These are phyloP conservation scores for Meiosimyza platycephala DNA, from an alignment of 2,888 invertebrate genomes.

Conservation along the genomic window DNA sequence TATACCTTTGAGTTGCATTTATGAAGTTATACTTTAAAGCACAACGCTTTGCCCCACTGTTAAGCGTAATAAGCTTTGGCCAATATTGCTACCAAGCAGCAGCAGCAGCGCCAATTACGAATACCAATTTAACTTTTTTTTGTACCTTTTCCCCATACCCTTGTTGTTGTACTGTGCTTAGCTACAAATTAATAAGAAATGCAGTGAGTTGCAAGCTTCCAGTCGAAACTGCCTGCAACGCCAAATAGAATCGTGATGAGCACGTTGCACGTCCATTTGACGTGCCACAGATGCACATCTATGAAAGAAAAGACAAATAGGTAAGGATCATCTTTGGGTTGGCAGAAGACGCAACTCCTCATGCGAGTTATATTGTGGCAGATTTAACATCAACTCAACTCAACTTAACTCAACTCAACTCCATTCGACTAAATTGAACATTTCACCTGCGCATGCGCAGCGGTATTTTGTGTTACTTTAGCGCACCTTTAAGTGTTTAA, in stretches of 20 bases:
- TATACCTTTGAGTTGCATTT: too few species aligned
- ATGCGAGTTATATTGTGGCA: slow-evolving; percentile 40
- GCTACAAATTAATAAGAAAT: slow-evolving; percentile 24
- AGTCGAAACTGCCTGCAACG: not conserved
- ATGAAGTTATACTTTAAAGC: too few species aligned
- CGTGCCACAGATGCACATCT: slow-evolving; percentile 39
- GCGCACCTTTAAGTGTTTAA: too few species aligned
- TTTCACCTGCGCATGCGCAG: slow-evolving; percentile 59
- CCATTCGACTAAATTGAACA: not conserved
- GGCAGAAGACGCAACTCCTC: slow-evolving; percentile 32
- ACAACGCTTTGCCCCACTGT: not conserved
- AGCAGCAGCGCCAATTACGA: slow-evolving; percentile 16
- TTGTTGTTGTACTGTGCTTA: slow-evolving; percentile 10
- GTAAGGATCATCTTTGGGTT: slow-evolving; percentile 32
- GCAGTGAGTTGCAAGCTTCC: not conserved
- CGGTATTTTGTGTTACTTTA: slow-evolving; percentile 47
- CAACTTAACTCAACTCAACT: slow-evolving; percentile 12
- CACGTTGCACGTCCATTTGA: slow-evolving; percentile 37
- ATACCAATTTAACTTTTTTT: slow-evolving; percentile 11
- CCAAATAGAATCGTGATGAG: slow-evolving; percentile 32
- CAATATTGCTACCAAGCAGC: slow-evolving; percentile 23
- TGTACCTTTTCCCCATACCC: not conserved
- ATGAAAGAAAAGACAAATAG: slow-evolving; percentile 1
- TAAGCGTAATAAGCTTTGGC: slow-evolving; percentile 13
- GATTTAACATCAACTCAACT: slow-evolving; percentile 1